A percentile compares a stretch with the other conserved stretches of the same genome.
Evolutionary conservation across 2,888 invertebrate species (phyloP).

Genomic region (Nemoura dubitans): DNA sequence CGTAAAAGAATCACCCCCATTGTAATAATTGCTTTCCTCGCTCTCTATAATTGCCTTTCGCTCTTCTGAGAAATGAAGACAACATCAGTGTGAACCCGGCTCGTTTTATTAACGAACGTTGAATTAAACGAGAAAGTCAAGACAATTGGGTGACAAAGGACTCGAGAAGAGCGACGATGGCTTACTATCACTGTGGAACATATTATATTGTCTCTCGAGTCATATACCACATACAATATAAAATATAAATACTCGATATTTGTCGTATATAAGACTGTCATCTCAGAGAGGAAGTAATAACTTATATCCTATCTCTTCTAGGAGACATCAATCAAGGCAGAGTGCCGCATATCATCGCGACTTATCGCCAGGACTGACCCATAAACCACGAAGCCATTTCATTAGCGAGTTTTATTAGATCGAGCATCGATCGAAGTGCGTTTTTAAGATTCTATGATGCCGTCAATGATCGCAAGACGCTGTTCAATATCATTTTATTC

Average conservation of each 20-base stretch:
- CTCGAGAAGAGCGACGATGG: neutral
- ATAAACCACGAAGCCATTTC: neutral
- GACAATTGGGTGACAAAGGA: slow-evolving; percentile 12
- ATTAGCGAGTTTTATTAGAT: neutral
- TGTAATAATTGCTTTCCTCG: neutral
- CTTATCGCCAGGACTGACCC: neutral
- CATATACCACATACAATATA: neutral
- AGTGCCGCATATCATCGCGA: neutral
- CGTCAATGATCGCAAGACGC: too few species aligned
- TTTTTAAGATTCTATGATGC: neutral
- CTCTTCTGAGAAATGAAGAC: neutral
- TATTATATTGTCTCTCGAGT: neutral
- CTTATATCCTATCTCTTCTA: neutral
- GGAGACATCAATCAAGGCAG: neutral
- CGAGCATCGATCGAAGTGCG: neutral
- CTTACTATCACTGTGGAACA: neutral
- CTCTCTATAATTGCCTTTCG: neutral
- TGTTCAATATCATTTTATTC: too few species aligned
- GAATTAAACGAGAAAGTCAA: neutral
- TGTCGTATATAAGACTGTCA: too few species aligned
- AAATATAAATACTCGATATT: neutral
- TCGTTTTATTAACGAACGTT: neutral
- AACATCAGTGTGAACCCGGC: neutral
- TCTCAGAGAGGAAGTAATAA: slow-evolving; percentile 1
- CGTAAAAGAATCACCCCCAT: neutral